Percentiles rank a stretch among this genome's conserved stretches.
Conservation (phyloP, 2,797 vertebrate genomes). For the Pangasius macronema region DNA sequence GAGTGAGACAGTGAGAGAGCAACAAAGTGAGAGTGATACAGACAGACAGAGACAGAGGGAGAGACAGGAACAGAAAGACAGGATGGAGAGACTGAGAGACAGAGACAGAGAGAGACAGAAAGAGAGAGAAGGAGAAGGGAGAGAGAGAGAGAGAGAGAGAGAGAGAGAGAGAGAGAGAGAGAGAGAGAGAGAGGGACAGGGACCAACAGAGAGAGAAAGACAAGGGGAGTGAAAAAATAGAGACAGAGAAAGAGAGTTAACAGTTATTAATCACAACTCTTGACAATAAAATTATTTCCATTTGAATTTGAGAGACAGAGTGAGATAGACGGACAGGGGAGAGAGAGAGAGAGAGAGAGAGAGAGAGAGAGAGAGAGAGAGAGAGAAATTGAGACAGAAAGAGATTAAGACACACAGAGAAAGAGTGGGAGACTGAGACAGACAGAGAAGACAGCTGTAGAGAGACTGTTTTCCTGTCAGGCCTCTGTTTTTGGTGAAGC, state of each 20-base stretch:
- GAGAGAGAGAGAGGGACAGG: background rate
- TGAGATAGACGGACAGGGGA: background rate
- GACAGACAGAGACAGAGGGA: background rate
- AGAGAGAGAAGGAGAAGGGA: background rate
- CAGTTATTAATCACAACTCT: background rate
- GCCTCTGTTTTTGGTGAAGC: conserved; percentile 29
- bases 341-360: background rate
- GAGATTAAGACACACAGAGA: background rate
- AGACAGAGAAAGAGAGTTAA: background rate
- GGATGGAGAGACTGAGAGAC: background rate
- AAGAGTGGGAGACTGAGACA: background rate
- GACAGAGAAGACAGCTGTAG: conserved; percentile 3
- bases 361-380: background rate
- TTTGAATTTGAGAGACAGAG: background rate
- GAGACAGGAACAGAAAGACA: background rate
- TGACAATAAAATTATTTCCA: background rate
- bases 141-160: background rate
- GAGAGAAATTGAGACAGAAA: background rate
- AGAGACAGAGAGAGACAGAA: background rate
- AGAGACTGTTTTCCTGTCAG: conserved; percentile 22
- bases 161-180: background rate
- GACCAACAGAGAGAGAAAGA: background rate
- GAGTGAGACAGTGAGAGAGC: background rate
- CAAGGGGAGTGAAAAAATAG: background rate
- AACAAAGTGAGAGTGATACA: background rate